A percentile compares a stretch with the other conserved stretches of the same genome.
Evolutionary conservation across 2,888 invertebrate genomes (phyloP).

Genomic region (Venustoraphidia nigricollis): DNA sequence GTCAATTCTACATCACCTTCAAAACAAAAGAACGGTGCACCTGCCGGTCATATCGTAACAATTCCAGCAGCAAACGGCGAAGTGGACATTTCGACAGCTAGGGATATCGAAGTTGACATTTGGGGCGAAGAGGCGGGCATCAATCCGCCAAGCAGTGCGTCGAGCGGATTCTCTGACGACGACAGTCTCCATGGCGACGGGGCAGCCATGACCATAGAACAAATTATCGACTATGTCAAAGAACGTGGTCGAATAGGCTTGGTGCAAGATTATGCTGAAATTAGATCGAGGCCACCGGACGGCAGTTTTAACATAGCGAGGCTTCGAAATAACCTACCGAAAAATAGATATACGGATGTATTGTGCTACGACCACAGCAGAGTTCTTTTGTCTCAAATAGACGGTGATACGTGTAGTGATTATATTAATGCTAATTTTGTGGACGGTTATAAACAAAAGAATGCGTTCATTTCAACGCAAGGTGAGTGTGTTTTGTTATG

Average conservation of each 20-base stretch:
- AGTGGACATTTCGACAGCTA: conserved; percentile 29
- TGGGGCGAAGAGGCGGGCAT: conserved; percentile 35
- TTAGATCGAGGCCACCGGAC: conserved; percentile 65
- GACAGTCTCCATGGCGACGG: conserved; percentile 65
- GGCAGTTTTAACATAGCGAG: conserved; percentile 82
- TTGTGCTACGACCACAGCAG: conserved; percentile 91
- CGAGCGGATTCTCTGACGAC: conserved; percentile 80
- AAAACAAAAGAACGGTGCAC: no score
- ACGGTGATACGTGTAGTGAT: conserved; percentile 65
- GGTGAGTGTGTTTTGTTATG: conserved; percentile 35
- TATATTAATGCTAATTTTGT: conserved; percentile 98
- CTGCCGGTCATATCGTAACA: no score
- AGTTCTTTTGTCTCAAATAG: conserved; percentile 65
- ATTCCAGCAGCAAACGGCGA: conserved; percentile 25
- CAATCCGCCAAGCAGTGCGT: conserved; percentile 57
- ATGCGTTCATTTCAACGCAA: conserved; percentile 96
- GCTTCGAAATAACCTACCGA: conserved; percentile 58
- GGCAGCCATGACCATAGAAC: conserved; percentile 51
- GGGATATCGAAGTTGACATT: conserved; percentile 26
- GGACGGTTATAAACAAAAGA: conserved; percentile 94
- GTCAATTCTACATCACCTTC: no score
- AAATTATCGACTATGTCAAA: conserved; percentile 61
- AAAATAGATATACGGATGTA: conserved; percentile 90
- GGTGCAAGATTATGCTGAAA: conserved; percentile 75
- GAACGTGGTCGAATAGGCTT: conserved; percentile 67